Percentiles rank a stretch among this genome's conserved stretches.
Conservation (phyloP, 1,140 invertebrate species). For the Campoletis sonorensis region DNA sequence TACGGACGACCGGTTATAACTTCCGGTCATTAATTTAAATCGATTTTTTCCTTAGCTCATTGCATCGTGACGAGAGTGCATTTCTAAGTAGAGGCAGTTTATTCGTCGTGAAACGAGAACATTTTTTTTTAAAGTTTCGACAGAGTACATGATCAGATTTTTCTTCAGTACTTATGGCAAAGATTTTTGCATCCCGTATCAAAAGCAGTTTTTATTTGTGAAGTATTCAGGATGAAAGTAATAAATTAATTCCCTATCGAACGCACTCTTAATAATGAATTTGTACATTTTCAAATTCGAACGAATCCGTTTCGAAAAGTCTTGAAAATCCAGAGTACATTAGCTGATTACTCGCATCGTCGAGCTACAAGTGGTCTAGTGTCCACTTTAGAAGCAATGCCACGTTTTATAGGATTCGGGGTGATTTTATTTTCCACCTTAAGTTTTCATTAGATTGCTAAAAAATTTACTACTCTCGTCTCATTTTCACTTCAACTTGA, state of each 20-base stretch:
- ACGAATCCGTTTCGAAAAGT: slow-evolving; percentile 7
- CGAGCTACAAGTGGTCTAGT: neutral
- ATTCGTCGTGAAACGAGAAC: neutral
- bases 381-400: neutral
- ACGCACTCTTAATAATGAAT: slow-evolving; percentile 17
- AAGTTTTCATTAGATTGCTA: too few relatives aligned
- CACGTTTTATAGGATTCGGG: neutral
- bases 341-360: slow-evolving; percentile 12
- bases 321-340: slow-evolving; percentile 17
- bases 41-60: slow-evolving; percentile 25
- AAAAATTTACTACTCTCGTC: too few relatives aligned
- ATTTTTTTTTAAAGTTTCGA: too few relatives aligned
- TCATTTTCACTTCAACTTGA: too few relatives aligned
- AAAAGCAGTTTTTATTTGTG: neutral
- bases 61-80: slow-evolving; percentile 6
- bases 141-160: too few relatives aligned
- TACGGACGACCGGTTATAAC: neutral
- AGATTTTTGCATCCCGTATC: neutral
- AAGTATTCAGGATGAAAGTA: neutral
- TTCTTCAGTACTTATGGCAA: neutral
- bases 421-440: neutral
- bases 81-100: neutral
- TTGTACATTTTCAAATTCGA: slow-evolving; percentile 6
- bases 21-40: slow-evolving; percentile 27
- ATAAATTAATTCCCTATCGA: slow-evolving; percentile 6